Percentiles rank a stretch among this genome's conserved stretches.
Conservation (phyloP, 2,888 invertebrate genomes). For the Clitarchus hookeri region DNA sequence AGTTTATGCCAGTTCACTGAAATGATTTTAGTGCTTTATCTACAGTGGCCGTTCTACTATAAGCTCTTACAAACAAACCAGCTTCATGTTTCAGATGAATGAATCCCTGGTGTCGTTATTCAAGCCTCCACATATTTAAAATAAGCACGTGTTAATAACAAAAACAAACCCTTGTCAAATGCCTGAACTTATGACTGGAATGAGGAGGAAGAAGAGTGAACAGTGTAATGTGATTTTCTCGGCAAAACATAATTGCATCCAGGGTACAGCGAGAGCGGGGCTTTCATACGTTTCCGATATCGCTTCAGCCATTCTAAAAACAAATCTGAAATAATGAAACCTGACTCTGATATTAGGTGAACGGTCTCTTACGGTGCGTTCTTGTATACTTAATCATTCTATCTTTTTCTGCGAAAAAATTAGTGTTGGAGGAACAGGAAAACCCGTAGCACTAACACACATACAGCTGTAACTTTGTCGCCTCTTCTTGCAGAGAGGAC, state of each 20-base stretch:
- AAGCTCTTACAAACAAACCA: not conserved
- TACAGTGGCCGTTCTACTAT: not conserved
- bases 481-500: not conserved
- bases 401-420: too few relatives aligned
- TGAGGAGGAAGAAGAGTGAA: not conserved
- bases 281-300: not conserved
- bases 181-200: not conserved
- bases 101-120: not conserved
- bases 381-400: too few relatives aligned
- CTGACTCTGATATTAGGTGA: not conserved
- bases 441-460: constrained; percentile 1
- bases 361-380: not conserved
- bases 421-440: not conserved
- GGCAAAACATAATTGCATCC: not conserved
- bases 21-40: not conserved
- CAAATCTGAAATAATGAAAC: not conserved
- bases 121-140: not conserved
- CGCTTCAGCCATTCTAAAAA: not conserved
- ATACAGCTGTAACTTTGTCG: not conserved
- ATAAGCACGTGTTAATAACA: constrained; percentile 1
- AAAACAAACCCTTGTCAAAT: too few relatives aligned
- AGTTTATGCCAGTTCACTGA: not conserved
- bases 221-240: not conserved
- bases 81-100: not conserved
- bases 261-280: not conserved